Percentiles rank a stretch among this genome's conserved stretches.
phyloP scores from a whole-genome alignment of 2,888 invertebrate genomes.

The Isoperla grammatica region DNA sequence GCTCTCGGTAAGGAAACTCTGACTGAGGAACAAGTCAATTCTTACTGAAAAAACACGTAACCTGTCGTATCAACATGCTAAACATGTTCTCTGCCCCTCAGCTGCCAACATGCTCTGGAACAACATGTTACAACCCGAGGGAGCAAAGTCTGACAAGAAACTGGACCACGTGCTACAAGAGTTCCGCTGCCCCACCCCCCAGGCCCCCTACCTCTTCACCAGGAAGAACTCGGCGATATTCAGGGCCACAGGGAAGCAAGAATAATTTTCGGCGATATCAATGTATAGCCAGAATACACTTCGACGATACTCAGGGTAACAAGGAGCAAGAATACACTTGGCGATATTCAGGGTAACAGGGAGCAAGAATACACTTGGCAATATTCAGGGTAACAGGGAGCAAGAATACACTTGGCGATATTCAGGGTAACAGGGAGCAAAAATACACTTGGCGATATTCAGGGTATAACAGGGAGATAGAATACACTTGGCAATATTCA shows the following conservation, averaged over 20 bases:
- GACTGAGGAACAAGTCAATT: conserved; percentile 51
- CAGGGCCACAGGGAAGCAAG: conserved; percentile 8
- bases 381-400: not conserved
- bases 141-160: conserved; percentile 23
- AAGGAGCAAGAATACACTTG: not conserved
- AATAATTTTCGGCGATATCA: too few relatives aligned
- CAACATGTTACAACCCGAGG: conserved; percentile 29
- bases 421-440: too few relatives aligned
- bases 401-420: too few relatives aligned
- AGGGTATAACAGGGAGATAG: too few relatives aligned
- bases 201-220: conserved; percentile 62
- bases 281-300: too few relatives aligned
- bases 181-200: conserved; percentile 54
- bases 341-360: not conserved
- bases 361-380: not conserved
- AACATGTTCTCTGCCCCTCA: conserved; percentile 3
- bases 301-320: too few relatives aligned
- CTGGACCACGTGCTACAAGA: conserved; percentile 47
- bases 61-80: not conserved
- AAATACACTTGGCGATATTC: too few relatives aligned
- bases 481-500: too few relatives aligned
- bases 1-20: conserved; percentile 53
- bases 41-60: conserved; percentile 61
- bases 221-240: conserved; percentile 18
- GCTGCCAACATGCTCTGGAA: conserved; percentile 30